These are phyloP conservation scores for Caenorhabditis doughertyi DNA, from an alignment of 2,888 invertebrate genomes.

Conservation along the genomic window DNA sequence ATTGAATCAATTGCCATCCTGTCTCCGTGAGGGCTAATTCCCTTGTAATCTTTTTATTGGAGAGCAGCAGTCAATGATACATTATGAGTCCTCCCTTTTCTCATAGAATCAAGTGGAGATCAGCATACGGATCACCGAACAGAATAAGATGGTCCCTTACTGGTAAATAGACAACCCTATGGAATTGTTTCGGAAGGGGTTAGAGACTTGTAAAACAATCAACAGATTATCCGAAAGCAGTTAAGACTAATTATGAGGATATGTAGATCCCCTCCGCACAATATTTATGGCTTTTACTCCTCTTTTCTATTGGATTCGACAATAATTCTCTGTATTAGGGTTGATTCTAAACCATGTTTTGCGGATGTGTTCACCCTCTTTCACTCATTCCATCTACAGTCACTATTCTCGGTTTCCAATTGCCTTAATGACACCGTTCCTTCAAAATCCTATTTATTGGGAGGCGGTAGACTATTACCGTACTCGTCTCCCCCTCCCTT, in stretches of 20 bases:
- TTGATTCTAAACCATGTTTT: constrained; percentile 38
- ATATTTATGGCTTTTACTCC: constrained; percentile 1
- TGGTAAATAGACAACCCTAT: background rate
- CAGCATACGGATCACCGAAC: constrained; percentile 51
- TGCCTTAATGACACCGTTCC: constrained; percentile 57
- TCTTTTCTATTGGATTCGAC: background rate
- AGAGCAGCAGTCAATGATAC: constrained; percentile 60
- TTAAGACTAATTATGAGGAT: constrained; percentile 45
- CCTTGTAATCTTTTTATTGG: constrained; percentile 62
- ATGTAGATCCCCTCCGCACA: background rate
- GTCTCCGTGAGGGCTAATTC: constrained; percentile 42
- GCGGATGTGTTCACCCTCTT: constrained; percentile 15
- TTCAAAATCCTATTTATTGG: constrained; percentile 54
- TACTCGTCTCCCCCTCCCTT: constrained; percentile 34
- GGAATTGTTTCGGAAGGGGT: background rate
- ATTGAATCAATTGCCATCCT: constrained; percentile 58
- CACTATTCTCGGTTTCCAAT: constrained; percentile 47
- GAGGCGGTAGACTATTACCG: constrained; percentile 54
- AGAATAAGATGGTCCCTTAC: constrained; percentile 20
- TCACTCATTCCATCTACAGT: too few relatives aligned
- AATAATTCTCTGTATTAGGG: constrained; percentile 12
- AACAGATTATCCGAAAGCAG: constrained; percentile 43
- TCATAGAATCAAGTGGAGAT: constrained; percentile 47
- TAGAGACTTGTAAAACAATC: constrained; percentile 35
- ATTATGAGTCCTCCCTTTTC: constrained; percentile 11